Percentiles rank a stretch among this genome's conserved stretches.
These are phyloP conservation scores for Ceratosolen fusciceps DNA, from an alignment of 1,140 invertebrate genomes.

Conservation along the genomic window DNA sequence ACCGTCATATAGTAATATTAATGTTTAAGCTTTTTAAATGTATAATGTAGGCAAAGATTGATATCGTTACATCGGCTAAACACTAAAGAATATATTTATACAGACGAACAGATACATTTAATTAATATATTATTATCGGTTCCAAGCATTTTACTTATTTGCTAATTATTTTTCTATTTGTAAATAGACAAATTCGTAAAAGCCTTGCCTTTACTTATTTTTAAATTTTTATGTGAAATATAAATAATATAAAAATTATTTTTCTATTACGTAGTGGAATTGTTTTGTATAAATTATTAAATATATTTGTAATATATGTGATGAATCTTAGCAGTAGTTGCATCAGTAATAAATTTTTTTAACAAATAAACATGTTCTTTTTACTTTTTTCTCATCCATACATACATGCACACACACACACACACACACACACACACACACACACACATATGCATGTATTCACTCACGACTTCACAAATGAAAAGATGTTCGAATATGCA, in stretches of 20 bases:
- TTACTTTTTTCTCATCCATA: no score
- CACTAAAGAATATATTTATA: background rate
- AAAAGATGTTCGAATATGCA: no score
- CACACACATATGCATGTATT: no score
- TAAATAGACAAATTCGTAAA: background rate
- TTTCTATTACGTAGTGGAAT: no score
- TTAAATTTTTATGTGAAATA: background rate
- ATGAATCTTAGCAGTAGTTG: no score
- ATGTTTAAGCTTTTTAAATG: constrained; percentile 9
- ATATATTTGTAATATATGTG: no score
- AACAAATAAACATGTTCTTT: no score
- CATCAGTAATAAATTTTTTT: no score
- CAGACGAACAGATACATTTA: background rate
- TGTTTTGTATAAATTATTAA: no score
- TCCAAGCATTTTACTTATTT: background rate
- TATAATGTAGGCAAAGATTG: constrained; percentile 3
- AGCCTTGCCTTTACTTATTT: background rate
- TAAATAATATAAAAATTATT: no score
- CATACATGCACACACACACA: background rate
- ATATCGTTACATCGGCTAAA: background rate
- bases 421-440: background rate
- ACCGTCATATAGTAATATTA: background rate
- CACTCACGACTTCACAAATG: no score
- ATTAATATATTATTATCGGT: background rate
- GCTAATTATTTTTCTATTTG: background rate